A percentile compares a stretch with the other conserved stretches of the same genome.
These are phyloP conservation scores for Anodontia alba DNA, from an alignment of 2,888 invertebrate species.

Conservation along the genomic window DNA sequence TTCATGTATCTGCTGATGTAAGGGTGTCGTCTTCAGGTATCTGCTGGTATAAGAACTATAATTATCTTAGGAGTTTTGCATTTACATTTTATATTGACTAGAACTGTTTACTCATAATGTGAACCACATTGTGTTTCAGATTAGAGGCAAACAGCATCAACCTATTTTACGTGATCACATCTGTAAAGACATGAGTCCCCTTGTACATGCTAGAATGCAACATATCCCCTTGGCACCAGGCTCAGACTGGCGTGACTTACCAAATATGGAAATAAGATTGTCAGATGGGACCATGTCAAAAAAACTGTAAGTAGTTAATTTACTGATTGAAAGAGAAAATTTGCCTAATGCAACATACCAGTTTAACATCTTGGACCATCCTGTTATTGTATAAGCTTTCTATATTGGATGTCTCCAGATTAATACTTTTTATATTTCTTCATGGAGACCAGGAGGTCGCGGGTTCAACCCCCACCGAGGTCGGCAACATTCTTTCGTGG, in stretches of 20 bases:
- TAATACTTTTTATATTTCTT: too few species aligned
- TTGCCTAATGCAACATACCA: not conserved
- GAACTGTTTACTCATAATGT: too few species aligned
- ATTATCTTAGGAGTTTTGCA: too few species aligned
- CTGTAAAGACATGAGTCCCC: conserved; percentile 93
- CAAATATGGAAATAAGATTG: conserved; percentile 90
- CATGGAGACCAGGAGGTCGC: too few species aligned
- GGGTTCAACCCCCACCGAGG: too few species aligned
- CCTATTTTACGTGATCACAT: conserved; percentile 90
- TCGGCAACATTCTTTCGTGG: too few species aligned
- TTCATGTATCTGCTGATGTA: too few species aligned
- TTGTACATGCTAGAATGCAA: conserved; percentile 91
- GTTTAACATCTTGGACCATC: not conserved
- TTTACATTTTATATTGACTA: too few species aligned
- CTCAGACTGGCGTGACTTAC: conserved; percentile 94
- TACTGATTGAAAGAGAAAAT: too few species aligned
- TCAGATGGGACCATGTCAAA: conserved; percentile 90
- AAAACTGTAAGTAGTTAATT: conserved; percentile 86
- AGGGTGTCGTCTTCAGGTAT: too few species aligned
- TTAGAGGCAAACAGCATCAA: conserved; percentile 88
- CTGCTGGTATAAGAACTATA: too few species aligned
- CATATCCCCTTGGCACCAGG: conserved; percentile 91
- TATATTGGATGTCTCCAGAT: too few species aligned
- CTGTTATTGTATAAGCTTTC: not conserved
- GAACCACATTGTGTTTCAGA: conserved; percentile 82